phyloP scores from a whole-genome alignment of 2,888 invertebrate species.

The Ectobius pallidus region DNA sequence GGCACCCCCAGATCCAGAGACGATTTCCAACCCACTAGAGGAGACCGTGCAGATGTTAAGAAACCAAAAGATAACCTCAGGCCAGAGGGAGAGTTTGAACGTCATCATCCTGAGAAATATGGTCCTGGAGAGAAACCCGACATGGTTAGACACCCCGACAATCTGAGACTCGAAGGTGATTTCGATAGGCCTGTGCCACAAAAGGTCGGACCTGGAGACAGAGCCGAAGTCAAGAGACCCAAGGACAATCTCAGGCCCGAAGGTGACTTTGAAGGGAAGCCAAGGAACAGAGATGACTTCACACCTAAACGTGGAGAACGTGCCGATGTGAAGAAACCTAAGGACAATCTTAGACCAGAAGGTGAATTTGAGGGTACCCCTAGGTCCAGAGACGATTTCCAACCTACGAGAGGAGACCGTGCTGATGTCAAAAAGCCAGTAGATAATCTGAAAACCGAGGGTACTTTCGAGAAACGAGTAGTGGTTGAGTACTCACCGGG shows the following conservation, averaged over 20 bases:
- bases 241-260: constrained; percentile 53
- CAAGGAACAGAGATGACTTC: constrained; percentile 50
- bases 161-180: constrained; percentile 60
- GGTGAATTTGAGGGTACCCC: constrained; percentile 53
- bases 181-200: constrained; percentile 55
- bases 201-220: constrained; percentile 49
- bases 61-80: constrained; percentile 48
- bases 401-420: constrained; percentile 46
- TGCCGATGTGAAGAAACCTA: constrained; percentile 64
- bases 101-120: constrained; percentile 52
- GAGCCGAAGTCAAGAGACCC: constrained; percentile 51
- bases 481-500: constrained; percentile 37
- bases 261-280: constrained; percentile 52
- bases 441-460: constrained; percentile 40
- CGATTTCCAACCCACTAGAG: constrained; percentile 51
- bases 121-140: constrained; percentile 66
- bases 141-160: constrained; percentile 66
- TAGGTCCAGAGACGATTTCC: constrained; percentile 49
- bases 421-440: constrained; percentile 41
- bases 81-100: constrained; percentile 49
- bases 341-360: constrained; percentile 62
- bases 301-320: constrained; percentile 62
- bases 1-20: constrained; percentile 25
- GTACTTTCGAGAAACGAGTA: constrained; percentile 41
- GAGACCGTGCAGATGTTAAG: constrained; percentile 45